These are phyloP conservation scores for Phoenicopterus ruber DNA, from an alignment of 2,113 vertebrate species.

Conservation along the genomic window DNA sequence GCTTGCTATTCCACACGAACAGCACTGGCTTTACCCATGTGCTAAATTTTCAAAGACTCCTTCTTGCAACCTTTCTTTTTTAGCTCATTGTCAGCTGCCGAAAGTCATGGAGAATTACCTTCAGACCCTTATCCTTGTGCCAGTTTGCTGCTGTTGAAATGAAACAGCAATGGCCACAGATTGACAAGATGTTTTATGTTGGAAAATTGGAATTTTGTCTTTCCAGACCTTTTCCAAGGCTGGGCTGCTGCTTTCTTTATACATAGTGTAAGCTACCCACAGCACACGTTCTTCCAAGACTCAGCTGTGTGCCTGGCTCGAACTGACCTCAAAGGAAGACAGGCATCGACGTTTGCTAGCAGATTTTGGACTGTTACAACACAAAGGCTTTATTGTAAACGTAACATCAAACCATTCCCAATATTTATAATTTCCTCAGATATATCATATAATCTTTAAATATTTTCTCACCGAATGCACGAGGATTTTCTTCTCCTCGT, in stretches of 20 bases:
- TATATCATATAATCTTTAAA: neutral
- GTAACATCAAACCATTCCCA: neutral
- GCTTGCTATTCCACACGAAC: neutral
- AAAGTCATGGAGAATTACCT: neutral
- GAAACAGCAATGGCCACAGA: neutral
- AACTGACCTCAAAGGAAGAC: neutral
- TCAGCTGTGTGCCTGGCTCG: neutral
- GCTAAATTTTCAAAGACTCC: neutral
- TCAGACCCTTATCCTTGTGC: neutral
- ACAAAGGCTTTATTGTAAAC: neutral
- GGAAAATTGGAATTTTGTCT: neutral
- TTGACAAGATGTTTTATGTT: neutral
- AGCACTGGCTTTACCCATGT: neutral
- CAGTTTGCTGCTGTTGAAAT: neutral
- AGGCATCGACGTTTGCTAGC: neutral
- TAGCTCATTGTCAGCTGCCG: neutral
- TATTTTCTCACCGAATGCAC: neutral
- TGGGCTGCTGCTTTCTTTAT: neutral
- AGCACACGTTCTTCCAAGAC: neutral
- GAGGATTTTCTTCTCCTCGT: neutral
- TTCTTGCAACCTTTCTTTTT: neutral
- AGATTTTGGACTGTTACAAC: neutral
- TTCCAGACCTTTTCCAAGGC: neutral
- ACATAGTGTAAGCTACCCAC: neutral
- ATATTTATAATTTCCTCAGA: constrained; percentile 1